phyloP scores from a whole-genome alignment of 1,140 invertebrate genomes.

The Pinna nobilis region DNA sequence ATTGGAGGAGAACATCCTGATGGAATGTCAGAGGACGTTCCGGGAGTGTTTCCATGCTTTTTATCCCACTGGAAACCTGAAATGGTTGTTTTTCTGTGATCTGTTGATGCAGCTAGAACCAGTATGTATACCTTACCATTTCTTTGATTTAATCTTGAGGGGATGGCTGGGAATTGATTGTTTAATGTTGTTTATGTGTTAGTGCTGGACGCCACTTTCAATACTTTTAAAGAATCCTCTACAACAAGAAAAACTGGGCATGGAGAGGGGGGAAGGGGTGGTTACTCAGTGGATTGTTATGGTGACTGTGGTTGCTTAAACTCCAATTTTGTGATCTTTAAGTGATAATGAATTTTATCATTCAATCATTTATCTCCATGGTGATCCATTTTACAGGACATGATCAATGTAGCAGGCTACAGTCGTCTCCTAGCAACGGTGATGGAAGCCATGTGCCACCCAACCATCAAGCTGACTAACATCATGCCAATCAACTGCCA shows the following conservation, averaged over 20 bases:
- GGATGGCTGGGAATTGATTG: no score
- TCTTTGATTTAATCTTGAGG: no score
- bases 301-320: not conserved
- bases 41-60: slow-evolving; percentile 95
- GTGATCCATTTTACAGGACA: slow-evolving; percentile 62
- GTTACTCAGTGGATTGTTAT: no score
- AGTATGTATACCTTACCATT: slow-evolving; percentile 78
- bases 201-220: no score
- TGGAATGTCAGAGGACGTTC: slow-evolving; percentile 93
- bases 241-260: no score
- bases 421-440: slow-evolving; percentile 87
- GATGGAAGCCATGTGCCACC: slow-evolving; percentile 86
- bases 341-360: not conserved
- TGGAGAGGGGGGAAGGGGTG: no score
- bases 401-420: slow-evolving; percentile 70
- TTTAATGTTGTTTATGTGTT: no score
- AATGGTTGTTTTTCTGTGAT: slow-evolving; percentile 94
- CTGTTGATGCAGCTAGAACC: slow-evolving; percentile 85
- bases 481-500: slow-evolving; percentile 84
- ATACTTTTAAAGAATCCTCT: no score
- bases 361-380: no score
- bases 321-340: not conserved
- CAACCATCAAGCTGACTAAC: slow-evolving; percentile 84
- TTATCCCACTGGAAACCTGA: slow-evolving; percentile 93
- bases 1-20: slow-evolving; percentile 80